Base-by-base conservation (phyloP, 2,797 vertebrate genomes). In the Phoxinus dragarum region DNA sequence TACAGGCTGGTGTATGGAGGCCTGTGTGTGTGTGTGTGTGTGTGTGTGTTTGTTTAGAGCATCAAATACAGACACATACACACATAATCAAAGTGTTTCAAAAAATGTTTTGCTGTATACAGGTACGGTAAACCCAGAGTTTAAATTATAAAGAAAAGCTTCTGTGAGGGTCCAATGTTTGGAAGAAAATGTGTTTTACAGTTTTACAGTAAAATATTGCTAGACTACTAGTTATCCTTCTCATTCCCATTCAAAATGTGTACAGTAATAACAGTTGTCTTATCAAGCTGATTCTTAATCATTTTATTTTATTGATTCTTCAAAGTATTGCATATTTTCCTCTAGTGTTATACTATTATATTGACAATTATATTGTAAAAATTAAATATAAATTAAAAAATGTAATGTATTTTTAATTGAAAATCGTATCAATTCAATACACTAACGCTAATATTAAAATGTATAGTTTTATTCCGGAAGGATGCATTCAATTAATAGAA, bases 1-100 rank as follows among this genome's bases (percentile, higher is more conserved):
- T 79, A 79, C 17, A 14, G n/a, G 75, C 44, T 36, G n/a, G 17
- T 88, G 81, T 89, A n/a, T 81, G 74, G 2, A 34, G 17, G 47
- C 40, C 10, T 19, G 14, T 49, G 87, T 91, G 85, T 90, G 80
- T 89, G 74, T 82, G 74, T 73, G n/a, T 19, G 14, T 49, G 87
- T 91, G 85, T 90, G 80, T 89, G 74, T 82, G 74, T 73, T 23
- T 21, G n/a, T 74, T 36, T 64, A 73, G 42, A 44, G 27, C 42
- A 8, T 38, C 3, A 23, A 61, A 38, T 71, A 52, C 54, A 52
- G 44, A 56, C 49, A 8, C 19, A 54, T 21, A 54, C 11, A 36
- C 7, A 14, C 21, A 56, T 8, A 11, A 34, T 49, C 16, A 75
- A 56, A 56, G 31, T 21, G 34, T 76, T 54, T 34, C 27, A 27